phyloP scores from a whole-genome alignment of 2,797 vertebrate species.

The Ctenochaetus hawaiiensis region DNA sequence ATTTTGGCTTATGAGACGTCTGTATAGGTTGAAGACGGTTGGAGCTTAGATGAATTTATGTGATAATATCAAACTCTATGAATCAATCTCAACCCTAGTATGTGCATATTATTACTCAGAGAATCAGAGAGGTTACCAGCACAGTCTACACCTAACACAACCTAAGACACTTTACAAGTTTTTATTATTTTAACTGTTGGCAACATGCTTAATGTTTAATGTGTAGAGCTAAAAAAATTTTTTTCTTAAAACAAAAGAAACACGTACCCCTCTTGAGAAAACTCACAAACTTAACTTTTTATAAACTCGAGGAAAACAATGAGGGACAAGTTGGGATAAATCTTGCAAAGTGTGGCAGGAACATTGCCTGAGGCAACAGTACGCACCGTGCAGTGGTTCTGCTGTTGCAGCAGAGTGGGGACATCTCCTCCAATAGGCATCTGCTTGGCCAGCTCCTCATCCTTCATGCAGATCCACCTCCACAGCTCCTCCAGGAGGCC shows the following conservation, averaged over 20 bases:
- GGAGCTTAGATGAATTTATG: background rate
- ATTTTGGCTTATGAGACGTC: background rate
- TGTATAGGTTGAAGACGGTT: background rate
- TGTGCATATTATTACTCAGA: too few species aligned
- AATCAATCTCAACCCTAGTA: background rate
- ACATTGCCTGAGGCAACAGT: conserved; percentile 26
- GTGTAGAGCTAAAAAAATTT: background rate
- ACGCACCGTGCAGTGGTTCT: conserved; percentile 90
- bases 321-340: conserved; percentile 6
- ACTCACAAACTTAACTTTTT: background rate
- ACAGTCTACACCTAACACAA: background rate
- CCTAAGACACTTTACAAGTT: background rate
- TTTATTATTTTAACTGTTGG: background rate
- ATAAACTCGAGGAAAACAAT: background rate
- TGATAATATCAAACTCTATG: background rate
- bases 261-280: background rate
- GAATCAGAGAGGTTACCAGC: background rate
- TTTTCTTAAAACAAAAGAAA: background rate
- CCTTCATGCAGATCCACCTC: conserved; percentile 94
- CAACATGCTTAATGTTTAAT: background rate
- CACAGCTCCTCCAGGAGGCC: conserved; percentile 93
- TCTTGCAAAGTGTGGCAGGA: conserved; percentile 13
- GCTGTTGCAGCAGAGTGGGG: conserved; percentile 93
- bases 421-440: conserved; percentile 97
- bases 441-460: conserved; percentile 95